Evolutionary conservation across 2,797 vertebrate species (phyloP).

Genomic region (Anisognathus igniventris): DNA sequence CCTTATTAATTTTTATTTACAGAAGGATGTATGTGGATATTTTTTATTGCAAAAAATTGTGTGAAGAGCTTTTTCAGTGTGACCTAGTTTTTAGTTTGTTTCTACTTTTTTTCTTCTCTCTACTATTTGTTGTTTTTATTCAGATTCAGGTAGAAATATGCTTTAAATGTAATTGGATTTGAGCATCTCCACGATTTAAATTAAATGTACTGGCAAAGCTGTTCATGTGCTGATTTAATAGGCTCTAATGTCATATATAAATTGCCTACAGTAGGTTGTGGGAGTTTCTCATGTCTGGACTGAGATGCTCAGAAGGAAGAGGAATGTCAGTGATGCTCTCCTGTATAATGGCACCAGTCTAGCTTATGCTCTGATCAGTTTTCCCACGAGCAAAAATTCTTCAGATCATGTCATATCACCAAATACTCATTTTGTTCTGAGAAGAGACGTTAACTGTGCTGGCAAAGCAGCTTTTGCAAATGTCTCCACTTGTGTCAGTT

Average conservation of each 20-base stretch:
- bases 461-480: conserved; percentile 6
- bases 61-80: not conserved
- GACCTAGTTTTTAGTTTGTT: not conserved
- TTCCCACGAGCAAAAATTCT: not conserved
- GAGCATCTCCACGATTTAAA: not conserved
- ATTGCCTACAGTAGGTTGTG: not conserved
- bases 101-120: not conserved
- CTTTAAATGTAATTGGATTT: not conserved
- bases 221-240: not conserved
- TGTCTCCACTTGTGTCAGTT: not conserved
- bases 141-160: not conserved
- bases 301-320: not conserved
- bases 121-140: not conserved
- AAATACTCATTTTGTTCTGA: not conserved
- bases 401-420: not conserved
- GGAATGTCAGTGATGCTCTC: not conserved
- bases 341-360: not conserved
- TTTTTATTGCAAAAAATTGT: not conserved
- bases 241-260: not conserved
- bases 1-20: not conserved
- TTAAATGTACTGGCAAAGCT: not conserved
- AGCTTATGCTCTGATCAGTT: not conserved
- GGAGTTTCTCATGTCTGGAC: not conserved
- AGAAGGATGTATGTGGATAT: not conserved
- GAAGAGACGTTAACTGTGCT: not conserved